These are phyloP conservation scores for Danio kyathit DNA, from an alignment of 2,797 vertebrate genomes.

Conservation along the genomic window DNA sequence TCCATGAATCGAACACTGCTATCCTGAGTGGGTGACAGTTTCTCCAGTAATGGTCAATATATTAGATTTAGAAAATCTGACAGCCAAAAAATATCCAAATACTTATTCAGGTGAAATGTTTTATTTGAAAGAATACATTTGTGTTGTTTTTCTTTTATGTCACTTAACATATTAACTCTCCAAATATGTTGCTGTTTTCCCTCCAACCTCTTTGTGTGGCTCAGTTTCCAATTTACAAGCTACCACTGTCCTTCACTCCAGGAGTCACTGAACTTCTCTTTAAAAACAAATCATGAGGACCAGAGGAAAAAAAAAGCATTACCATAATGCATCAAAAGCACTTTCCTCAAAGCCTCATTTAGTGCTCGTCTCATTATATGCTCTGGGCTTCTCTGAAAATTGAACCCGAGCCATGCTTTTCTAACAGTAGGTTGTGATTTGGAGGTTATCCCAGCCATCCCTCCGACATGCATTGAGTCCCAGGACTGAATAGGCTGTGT, in stretches of 20 bases:
- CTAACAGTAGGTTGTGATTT: slow-evolving; percentile 27
- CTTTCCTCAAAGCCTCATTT: slow-evolving; percentile 49
- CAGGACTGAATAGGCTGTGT: slow-evolving; percentile 3
- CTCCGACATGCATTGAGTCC: neutral
- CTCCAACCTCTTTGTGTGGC: neutral
- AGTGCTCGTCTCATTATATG: slow-evolving; percentile 35
- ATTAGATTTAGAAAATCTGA: too few relatives aligned
- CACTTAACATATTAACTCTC: neutral
- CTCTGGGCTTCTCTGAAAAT: slow-evolving; percentile 33
- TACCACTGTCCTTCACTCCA: slow-evolving; percentile 37
- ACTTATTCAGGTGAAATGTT: neutral
- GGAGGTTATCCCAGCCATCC: slow-evolving; percentile 20
- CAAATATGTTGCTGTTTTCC: neutral
- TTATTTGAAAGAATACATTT: neutral
- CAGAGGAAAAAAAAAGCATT: slow-evolving; percentile 30
- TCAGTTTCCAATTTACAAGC: slow-evolving; percentile 8
- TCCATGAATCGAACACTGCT: too few relatives aligned
- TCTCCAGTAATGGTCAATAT: too few relatives aligned
- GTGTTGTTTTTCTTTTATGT: neutral
- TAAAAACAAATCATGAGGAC: slow-evolving; percentile 44
- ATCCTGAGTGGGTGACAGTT: too few relatives aligned
- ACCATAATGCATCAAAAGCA: slow-evolving; percentile 22
- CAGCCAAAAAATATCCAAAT: neutral
- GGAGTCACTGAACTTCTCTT: slow-evolving; percentile 37
- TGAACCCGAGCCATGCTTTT: slow-evolving; percentile 25